Percentiles rank a stretch among this genome's conserved stretches.
Conservation (phyloP, 2,113 vertebrate species). For the Corydoras maculifer region DNA sequence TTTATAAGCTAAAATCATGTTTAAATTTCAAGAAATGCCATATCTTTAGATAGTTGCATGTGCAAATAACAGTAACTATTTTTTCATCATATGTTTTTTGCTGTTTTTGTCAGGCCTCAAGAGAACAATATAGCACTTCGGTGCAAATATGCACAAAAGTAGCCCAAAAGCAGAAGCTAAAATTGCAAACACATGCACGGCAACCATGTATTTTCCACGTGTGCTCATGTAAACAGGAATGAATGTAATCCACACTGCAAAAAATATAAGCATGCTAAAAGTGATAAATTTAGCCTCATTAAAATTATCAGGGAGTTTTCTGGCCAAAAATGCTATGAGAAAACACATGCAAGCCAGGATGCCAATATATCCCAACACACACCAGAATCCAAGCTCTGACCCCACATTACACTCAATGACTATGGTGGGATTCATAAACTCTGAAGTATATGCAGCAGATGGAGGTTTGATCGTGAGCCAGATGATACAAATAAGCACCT, state of each 20-base stretch:
- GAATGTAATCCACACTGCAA: constrained; percentile 55
- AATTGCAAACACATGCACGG: constrained; percentile 56
- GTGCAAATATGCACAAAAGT: constrained; percentile 51
- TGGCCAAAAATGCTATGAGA: constrained; percentile 50
- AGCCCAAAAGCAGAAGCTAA: constrained; percentile 51
- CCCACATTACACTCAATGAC: constrained; percentile 51
- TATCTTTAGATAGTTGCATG: background rate
- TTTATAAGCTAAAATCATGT: no score
- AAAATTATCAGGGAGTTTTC: constrained; percentile 54
- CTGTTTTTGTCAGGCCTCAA: constrained; percentile 51
- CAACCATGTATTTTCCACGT: constrained; percentile 51
- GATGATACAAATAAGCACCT: constrained; percentile 57
- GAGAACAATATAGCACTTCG: constrained; percentile 51
- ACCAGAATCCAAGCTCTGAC: constrained; percentile 52
- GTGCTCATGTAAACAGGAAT: constrained; percentile 54
- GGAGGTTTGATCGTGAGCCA: constrained; percentile 60
- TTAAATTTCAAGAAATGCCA: no score
- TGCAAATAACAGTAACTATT: constrained; percentile 16
- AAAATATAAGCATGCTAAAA: constrained; percentile 57
- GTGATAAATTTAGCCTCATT: constrained; percentile 58
- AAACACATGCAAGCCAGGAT: constrained; percentile 50
- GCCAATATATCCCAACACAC: constrained; percentile 51
- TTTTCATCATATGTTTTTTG: constrained; percentile 50
- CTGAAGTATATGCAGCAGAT: constrained; percentile 48
- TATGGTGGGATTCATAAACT: constrained; percentile 48